A percentile compares a stretch with the other conserved stretches of the same genome.
phyloP scores from a whole-genome alignment of 2,888 invertebrate species.

The Melieria omissa region DNA sequence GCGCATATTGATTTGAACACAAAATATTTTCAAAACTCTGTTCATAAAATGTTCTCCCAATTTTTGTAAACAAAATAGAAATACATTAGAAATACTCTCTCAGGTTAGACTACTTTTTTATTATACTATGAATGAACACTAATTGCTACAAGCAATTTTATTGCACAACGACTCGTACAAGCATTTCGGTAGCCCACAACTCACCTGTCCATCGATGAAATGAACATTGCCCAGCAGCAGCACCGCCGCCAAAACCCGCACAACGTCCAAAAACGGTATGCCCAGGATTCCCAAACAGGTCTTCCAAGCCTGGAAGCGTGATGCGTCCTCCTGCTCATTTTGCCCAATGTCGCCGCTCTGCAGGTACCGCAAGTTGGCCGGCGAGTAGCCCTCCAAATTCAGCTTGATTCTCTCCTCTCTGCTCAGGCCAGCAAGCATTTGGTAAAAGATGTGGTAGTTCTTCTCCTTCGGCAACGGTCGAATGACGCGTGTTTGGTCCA shows the following conservation, averaged over 20 bases:
- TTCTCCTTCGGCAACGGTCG: slow-evolving; percentile 87
- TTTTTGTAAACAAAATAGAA: no score
- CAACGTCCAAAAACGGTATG: slow-evolving; percentile 93
- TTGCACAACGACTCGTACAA: not conserved
- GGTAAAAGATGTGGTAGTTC: slow-evolving; percentile 97
- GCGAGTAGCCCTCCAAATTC: slow-evolving; percentile 86
- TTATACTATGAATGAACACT: no score
- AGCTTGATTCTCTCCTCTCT: slow-evolving; percentile 87
- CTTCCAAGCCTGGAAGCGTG: slow-evolving; percentile 91
- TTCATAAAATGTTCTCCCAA: no score
- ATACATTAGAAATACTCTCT: no score
- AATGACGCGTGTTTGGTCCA: slow-evolving; percentile 93
- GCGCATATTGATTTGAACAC: no score
- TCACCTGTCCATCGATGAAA: slow-evolving; percentile 80
- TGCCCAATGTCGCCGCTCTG: slow-evolving; percentile 79
- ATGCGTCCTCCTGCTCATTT: slow-evolving; percentile 78
- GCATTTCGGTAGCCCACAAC: slow-evolving; percentile 28
- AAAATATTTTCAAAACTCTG: no score
- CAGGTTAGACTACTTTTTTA: no score
- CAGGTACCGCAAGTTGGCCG: slow-evolving; percentile 84
- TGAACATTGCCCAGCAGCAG: slow-evolving; percentile 91
- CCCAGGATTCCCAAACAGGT: slow-evolving; percentile 89
- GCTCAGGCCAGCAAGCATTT: slow-evolving; percentile 90
- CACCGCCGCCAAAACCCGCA: slow-evolving; percentile 90
- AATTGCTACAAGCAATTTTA: no score